phyloP scores from a whole-genome alignment of 2,113 vertebrate species.

The Fregetta grallaria region DNA sequence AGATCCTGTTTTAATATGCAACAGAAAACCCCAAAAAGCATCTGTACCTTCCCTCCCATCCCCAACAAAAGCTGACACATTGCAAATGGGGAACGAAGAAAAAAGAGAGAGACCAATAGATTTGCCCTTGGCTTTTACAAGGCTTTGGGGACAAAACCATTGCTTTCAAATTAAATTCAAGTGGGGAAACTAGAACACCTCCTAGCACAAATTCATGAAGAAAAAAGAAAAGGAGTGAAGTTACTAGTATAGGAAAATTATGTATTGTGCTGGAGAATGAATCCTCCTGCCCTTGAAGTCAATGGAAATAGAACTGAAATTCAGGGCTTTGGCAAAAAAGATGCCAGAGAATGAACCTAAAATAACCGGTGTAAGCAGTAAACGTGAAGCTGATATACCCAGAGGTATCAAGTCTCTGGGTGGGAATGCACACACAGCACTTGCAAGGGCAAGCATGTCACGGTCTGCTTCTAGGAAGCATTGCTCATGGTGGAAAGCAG shows the following conservation, averaged over 20 bases:
- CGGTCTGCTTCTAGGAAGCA: neutral
- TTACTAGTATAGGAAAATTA: neutral
- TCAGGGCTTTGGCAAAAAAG: neutral
- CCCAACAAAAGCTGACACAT: neutral
- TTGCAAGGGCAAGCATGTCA: neutral
- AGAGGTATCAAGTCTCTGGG: neutral
- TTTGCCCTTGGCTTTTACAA: neutral
- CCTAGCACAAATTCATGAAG: neutral
- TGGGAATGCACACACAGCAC: neutral
- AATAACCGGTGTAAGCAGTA: neutral
- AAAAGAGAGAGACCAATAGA: neutral
- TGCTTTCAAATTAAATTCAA: neutral
- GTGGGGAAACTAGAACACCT: neutral
- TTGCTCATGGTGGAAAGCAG: neutral
- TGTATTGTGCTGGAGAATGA: neutral
- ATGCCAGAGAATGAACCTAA: neutral
- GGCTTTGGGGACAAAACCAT: neutral
- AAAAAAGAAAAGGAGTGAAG: neutral
- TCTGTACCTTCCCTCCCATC: neutral
- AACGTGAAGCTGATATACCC: neutral
- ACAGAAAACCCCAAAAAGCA: neutral
- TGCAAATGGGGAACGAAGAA: neutral
- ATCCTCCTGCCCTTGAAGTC: neutral
- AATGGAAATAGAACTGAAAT: constrained; percentile 38
- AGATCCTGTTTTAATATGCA: neutral